Evolutionary conservation across 37 sponge, comb jelly and placozoan species (phyloP).

Genomic region (Axinella damicornis): DNA sequence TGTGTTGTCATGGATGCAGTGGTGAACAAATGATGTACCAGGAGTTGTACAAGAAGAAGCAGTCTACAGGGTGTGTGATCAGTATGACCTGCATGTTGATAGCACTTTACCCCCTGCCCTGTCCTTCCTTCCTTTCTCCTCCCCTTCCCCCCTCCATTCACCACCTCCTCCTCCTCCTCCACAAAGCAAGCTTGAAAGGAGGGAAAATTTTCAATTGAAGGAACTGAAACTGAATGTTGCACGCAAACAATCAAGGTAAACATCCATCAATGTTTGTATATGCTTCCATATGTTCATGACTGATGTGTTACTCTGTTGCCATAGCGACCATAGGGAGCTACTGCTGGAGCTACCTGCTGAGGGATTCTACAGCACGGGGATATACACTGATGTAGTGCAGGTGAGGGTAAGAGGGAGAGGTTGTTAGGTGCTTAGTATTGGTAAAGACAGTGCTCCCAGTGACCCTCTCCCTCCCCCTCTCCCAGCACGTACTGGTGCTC

Average conservation of each 20-base stretch:
- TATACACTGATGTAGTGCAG: slow-evolving; percentile 64
- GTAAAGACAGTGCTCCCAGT: no score
- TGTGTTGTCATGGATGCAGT: no score
- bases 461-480: no score
- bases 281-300: neutral
- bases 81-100: no score
- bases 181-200: slow-evolving; percentile 42
- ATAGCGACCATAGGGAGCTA: slow-evolving; percentile 38
- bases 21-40: no score
- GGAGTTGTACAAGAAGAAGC: no score
- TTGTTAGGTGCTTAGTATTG: no score
- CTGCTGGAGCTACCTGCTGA: slow-evolving; percentile 7
- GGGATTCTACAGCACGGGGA: slow-evolving; percentile 51
- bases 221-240: slow-evolving; percentile 17
- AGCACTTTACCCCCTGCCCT: no score
- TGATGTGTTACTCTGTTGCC: neutral
- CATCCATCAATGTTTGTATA: neutral
- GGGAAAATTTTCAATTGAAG: slow-evolving; percentile 43
- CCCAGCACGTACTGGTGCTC: slow-evolving; percentile 48
- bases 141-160: no score
- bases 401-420: slow-evolving; percentile 16
- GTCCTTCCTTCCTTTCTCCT: no score
- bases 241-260: neutral
- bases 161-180: no score
- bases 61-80: no score